Conservation (phyloP, 2,888 invertebrate genomes). For the Biston stratarius region DNA sequence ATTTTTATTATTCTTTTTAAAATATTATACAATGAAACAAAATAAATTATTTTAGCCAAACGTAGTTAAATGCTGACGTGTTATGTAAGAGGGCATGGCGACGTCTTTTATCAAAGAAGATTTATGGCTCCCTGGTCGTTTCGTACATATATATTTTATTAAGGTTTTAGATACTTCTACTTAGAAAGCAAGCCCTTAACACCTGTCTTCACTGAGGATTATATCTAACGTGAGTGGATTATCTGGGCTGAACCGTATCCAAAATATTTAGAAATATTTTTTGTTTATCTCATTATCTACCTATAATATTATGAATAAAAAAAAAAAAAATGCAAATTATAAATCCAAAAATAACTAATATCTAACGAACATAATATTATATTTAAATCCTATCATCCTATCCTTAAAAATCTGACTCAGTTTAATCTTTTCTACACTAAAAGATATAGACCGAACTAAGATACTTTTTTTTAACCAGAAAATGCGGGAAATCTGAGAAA, state of each 20-base stretch:
- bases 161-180: constrained; percentile 21
- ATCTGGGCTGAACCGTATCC: background rate
- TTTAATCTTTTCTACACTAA: no score
- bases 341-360: no score
- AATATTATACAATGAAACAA: background rate
- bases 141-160: constrained; percentile 26
- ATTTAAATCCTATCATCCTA: no score
- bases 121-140: constrained; percentile 23
- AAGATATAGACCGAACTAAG: no score
- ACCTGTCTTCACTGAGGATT: constrained; percentile 6
- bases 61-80: constrained; percentile 14
- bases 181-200: constrained; percentile 5
- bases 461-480: no score
- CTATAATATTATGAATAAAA: no score
- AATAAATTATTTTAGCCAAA: constrained; percentile 13
- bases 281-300: no score
- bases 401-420: no score
- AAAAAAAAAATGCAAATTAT: no score
- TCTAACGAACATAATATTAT: no score
- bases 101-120: constrained; percentile 26
- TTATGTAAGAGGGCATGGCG: constrained; percentile 27
- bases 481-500: no score
- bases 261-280: no score
- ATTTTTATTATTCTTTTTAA: background rate
- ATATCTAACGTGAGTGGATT: background rate